Evolutionary conservation across 1,140 invertebrate species (phyloP).

Genomic region (Halesus radiatus): DNA sequence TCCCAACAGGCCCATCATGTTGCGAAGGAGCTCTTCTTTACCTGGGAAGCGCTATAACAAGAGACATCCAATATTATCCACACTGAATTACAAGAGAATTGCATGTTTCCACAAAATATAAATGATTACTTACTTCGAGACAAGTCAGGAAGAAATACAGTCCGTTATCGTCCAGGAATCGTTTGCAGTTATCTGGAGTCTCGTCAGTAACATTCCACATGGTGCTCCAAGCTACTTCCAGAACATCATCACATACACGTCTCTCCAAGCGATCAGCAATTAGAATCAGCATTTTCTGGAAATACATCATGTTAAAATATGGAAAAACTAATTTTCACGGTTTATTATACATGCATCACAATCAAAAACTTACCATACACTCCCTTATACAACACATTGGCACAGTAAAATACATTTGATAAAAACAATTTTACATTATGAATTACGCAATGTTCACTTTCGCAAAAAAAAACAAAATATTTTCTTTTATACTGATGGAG

Average conservation of each 20-base stretch:
- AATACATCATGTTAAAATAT: slow-evolving; percentile 60
- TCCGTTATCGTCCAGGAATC: slow-evolving; percentile 88
- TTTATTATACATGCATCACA: too few relatives aligned
- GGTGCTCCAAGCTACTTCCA: slow-evolving; percentile 98
- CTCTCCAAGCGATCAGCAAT: slow-evolving; percentile 83
- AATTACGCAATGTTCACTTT: too few relatives aligned
- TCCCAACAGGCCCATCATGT: slow-evolving; percentile 97
- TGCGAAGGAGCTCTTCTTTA: slow-evolving; percentile 89
- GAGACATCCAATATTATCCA: too few relatives aligned
- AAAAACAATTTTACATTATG: too few relatives aligned
- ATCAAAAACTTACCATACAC: too few relatives aligned
- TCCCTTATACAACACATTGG: too few relatives aligned
- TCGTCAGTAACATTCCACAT: slow-evolving; percentile 99
- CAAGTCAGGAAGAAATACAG: slow-evolving; percentile 91
- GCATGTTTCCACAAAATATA: neutral
- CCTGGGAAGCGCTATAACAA: slow-evolving; percentile 77
- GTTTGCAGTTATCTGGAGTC: slow-evolving; percentile 91
- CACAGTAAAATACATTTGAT: too few relatives aligned
- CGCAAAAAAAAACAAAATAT: too few relatives aligned
- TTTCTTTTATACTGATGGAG: too few relatives aligned
- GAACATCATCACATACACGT: slow-evolving; percentile 90
- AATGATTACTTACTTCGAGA: slow-evolving; percentile 73
- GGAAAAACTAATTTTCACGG: too few relatives aligned
- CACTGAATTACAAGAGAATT: too few relatives aligned
- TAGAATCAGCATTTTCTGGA: slow-evolving; percentile 83